A percentile compares a stretch with the other conserved stretches of the same genome.
These are phyloP conservation scores for Trididemnum clinides DNA, from an alignment of 23 tunicate genomes.

Conservation along the genomic window DNA sequence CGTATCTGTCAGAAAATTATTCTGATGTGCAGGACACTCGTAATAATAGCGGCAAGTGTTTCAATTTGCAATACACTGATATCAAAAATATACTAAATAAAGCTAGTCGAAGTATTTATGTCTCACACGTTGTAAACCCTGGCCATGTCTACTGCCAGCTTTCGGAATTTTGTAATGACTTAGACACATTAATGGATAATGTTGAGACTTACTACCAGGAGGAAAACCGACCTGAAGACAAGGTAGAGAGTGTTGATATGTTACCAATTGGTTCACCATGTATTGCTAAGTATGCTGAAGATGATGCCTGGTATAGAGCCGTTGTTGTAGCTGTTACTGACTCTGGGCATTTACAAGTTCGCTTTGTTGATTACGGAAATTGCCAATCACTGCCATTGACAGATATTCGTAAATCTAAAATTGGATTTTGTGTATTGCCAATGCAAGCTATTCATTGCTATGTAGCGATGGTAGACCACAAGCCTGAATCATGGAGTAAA, in stretches of 20 bases:
- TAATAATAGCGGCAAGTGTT: background rate
- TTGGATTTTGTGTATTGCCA: constrained; percentile 52
- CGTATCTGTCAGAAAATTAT: background rate
- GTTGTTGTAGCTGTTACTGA: background rate
- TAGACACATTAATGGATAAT: constrained; percentile 47
- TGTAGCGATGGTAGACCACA: constrained; percentile 28
- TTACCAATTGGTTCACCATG: constrained; percentile 49
- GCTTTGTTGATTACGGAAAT: constrained; percentile 83
- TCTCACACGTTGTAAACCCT: constrained; percentile 71
- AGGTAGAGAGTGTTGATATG: background rate
- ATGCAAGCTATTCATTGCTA: constrained; percentile 64
- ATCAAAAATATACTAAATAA: background rate
- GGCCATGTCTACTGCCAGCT: constrained; percentile 65
- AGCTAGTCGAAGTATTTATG: constrained; percentile 40
- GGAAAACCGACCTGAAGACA: background rate
- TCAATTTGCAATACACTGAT: background rate
- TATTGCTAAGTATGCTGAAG: constrained; percentile 65
- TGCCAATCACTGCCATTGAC: constrained; percentile 13
- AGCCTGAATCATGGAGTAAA: constrained; percentile 38
- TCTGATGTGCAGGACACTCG: background rate
- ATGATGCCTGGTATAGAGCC: constrained; percentile 78
- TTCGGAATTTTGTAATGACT: constrained; percentile 19
- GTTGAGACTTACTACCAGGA: constrained; percentile 41
- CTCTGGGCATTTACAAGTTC: constrained; percentile 18
- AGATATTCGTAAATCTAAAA: constrained; percentile 28